phyloP scores from a whole-genome alignment of 2,797 vertebrate genomes.

The Hirundo rustica region DNA sequence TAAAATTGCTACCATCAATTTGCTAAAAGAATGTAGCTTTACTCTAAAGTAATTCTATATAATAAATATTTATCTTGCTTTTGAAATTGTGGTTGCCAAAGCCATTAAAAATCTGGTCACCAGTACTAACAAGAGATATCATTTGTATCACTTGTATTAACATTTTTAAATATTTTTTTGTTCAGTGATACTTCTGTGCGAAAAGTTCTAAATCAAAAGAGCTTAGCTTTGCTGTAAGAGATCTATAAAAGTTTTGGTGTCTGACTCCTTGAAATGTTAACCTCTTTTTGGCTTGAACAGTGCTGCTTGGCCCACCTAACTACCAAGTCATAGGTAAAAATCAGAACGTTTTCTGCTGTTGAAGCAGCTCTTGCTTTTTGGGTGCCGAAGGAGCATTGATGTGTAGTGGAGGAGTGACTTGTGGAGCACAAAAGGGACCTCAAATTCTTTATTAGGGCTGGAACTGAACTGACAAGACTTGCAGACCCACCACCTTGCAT shows the following conservation, averaged over 20 bases:
- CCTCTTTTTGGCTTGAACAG: not conserved
- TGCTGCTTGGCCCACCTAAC: not conserved
- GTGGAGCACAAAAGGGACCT: conserved; percentile 39
- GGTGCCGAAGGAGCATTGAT: conserved; percentile 14
- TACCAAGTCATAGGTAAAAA: conserved; percentile 19
- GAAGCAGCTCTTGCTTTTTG: conserved; percentile 4
- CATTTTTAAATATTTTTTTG: not conserved
- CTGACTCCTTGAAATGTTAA: not conserved
- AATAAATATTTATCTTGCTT: not conserved
- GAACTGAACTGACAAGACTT: conserved; percentile 47
- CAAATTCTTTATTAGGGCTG: conserved; percentile 19
- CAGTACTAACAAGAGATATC: not conserved
- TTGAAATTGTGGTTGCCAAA: not conserved
- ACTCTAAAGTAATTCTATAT: not conserved
- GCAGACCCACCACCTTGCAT: conserved; percentile 43
- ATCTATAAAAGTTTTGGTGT: not conserved
- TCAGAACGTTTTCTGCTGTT: not conserved
- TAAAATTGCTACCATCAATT: not conserved
- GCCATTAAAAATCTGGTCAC: not conserved
- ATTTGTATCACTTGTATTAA: not conserved
- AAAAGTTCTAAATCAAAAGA: not conserved
- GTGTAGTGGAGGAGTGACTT: not conserved
- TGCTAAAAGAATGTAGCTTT: not conserved
- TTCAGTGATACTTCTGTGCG: not conserved
- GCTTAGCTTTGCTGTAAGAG: not conserved